Evolutionary conservation across 2,113 vertebrate species (phyloP), one percentile per base, ranked within the genome.

Genomic region (Rana temporaria): DNA sequence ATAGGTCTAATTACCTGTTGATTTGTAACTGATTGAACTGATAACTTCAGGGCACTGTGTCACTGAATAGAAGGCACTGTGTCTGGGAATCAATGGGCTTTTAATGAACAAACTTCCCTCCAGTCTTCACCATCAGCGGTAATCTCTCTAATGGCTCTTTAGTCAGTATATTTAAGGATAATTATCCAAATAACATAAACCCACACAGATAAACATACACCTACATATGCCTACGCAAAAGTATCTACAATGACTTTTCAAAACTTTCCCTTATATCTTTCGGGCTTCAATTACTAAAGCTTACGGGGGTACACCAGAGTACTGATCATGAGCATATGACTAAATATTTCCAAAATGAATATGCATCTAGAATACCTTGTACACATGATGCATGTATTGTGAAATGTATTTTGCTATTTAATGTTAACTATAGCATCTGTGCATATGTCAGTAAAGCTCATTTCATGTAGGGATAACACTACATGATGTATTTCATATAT

Each of bases 1-100:
- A 42, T 68, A 68, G 30, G 24, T 76, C n/a, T 83, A 69, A 83
- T 83, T 83, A 83, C 72, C 62, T 83, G 56, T 83, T 83, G 71
- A 83, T 68, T 83, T 66, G 69, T 83, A 83, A 68, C 38, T 83
- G 71, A 83, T 83, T 74, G 56, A 80, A 70, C 22, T 71, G 65
- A 69, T 70, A 83, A 56, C 72, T 83, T 68, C 55, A 76, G 81
- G 72, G 64, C 60, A 75, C 67, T 83, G 20, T 55, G 22, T 32
- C 11, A 60, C 75, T 83, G 71, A 83, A 83, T 83, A 20, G 24
- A 32, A 5, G 55, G 72, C 30, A 65, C 22, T 83, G 71, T 83
- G 62, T 76, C 55, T 32, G 19, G 32, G 55, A 74, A 75, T 83
- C 71, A 83, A 83, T 75, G 64, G 53, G 15, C 55, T 75, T 67